phyloP scores from a whole-genome alignment of 92 coral and sea anemone genomes.

The Siderastrea siderea region DNA sequence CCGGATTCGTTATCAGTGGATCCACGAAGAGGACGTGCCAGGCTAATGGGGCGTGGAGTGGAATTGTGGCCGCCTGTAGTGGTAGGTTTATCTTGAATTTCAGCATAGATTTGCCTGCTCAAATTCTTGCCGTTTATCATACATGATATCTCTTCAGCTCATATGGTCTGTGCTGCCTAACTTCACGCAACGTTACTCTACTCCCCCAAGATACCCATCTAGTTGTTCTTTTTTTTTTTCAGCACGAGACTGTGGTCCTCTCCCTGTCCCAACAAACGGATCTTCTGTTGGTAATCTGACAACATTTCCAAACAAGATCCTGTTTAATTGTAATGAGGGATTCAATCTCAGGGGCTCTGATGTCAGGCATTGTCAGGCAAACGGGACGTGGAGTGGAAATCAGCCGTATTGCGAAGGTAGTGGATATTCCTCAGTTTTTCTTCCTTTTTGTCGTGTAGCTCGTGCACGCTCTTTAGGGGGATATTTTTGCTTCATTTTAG shows the following conservation, averaged over 20 bases:
- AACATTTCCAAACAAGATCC: conserved; percentile 36
- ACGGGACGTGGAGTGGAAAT: conserved; percentile 60
- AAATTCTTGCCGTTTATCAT: too few species aligned
- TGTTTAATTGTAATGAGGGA: conserved; percentile 61
- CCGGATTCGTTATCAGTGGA: conserved; percentile 28
- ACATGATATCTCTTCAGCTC: too few species aligned
- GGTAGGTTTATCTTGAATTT: conserved; percentile 23
- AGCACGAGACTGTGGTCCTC: conserved; percentile 82
- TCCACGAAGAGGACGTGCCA: conserved; percentile 44
- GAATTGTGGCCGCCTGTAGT: background rate
- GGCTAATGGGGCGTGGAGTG: conserved; percentile 42
- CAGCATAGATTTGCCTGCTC: too few species aligned
- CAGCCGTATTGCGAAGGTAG: conserved; percentile 52
- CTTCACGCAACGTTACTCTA: too few species aligned
- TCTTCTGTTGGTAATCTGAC: conserved; percentile 30
- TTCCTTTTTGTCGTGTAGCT: too few species aligned
- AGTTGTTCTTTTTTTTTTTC: background rate
- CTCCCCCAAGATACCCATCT: too few species aligned
- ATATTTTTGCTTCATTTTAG: too few species aligned
- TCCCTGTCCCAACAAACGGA: conserved; percentile 77
- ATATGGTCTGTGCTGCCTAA: too few species aligned
- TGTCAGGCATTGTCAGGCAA: conserved; percentile 61
- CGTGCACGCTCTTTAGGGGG: too few species aligned
- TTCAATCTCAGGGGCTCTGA: conserved; percentile 69
- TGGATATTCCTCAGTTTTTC: too few species aligned